These are phyloP conservation scores for Azorinus chamasolen DNA, from an alignment of 2,888 invertebrate species.

Conservation along the genomic window DNA sequence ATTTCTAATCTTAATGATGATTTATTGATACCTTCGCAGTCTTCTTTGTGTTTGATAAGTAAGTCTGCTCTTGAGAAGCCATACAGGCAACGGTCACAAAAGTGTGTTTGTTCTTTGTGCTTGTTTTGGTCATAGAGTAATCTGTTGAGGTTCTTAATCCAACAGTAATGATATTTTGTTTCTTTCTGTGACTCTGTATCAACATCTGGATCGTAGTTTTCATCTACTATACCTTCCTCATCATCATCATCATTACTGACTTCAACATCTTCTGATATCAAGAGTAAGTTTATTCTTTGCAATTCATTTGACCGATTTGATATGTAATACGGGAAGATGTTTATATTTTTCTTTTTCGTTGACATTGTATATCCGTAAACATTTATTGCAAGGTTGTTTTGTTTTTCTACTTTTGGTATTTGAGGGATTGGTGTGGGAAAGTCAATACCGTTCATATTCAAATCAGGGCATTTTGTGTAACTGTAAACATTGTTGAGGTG, in stretches of 20 bases:
- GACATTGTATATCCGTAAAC: too few relatives aligned
- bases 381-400: too few relatives aligned
- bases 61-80: slow-evolving; percentile 32
- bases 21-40: too few relatives aligned
- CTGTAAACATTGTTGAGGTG: slow-evolving; percentile 11
- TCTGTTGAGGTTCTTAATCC: too few relatives aligned
- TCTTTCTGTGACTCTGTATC: slow-evolving; percentile 15
- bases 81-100: too few relatives aligned
- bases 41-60: too few relatives aligned
- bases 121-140: too few relatives aligned
- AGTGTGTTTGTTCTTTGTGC: too few relatives aligned
- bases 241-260: slow-evolving; percentile 3
- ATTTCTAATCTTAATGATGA: too few relatives aligned
- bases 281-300: slow-evolving; percentile 23
- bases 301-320: slow-evolving; percentile 36
- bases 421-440: too few relatives aligned
- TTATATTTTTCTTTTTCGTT: too few relatives aligned
- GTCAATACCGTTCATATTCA: slow-evolving; percentile 22
- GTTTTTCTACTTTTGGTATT: too few relatives aligned
- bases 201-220: slow-evolving; percentile 11
- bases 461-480: slow-evolving; percentile 12
- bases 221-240: slow-evolving; percentile 14
- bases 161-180: slow-evolving; percentile 40
- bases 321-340: slow-evolving; percentile 41
- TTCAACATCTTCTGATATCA: slow-evolving; percentile 24